Evolutionary conservation across 2,888 invertebrate genomes (phyloP), one percentile per base, ranked within the genome.

Genomic region (Amblyjoppa fuscipennis): DNA sequence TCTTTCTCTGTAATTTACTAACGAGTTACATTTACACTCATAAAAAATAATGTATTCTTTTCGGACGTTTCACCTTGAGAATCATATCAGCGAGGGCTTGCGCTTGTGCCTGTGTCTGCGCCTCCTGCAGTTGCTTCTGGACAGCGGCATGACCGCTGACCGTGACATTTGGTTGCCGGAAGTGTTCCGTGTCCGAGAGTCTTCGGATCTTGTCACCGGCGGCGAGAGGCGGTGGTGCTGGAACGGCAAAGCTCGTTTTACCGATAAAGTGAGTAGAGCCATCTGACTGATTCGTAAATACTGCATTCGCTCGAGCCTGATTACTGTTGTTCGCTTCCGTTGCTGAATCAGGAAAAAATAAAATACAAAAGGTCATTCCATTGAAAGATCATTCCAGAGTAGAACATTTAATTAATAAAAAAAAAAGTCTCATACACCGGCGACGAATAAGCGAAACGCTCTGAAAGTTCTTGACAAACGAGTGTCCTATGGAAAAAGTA

Each of bases 11-110:
- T 4, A 38, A 41, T 9, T 41, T 11, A 41, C 41, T 41, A 41
- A 41, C 41, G 41, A 9, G 9, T 41, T 41, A 41, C 41, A 41
- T 9, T 41, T 41, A 41, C 41, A 11, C 5, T 41, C 1, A 41
- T 41, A 9, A 2, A 41, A 38, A 34, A 34, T 5, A 11, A 41
- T 0, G 31, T 95, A 95, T 66, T 96, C 96, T 51, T 45, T 45
- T 49, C 11, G 7, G 41, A n/a, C 53, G 20, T 31, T 41, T 75
- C 84, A 94, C 94, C 94, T 97, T 98, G 71, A 97, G 95, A 80
- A 96, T 95, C 91, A 97, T 95, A 93, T 97, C 97, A 87, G 97
- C 97, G 64, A 97, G 95, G 4, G 97, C 97, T 85, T 97, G 97
- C 88, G 97, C 97, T 93, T 97, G 97, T 81, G 96, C 96, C 94